These are phyloP conservation scores for Leptopilina syphax DNA, from an alignment of 2,888 invertebrate genomes.

Conservation along the genomic window DNA sequence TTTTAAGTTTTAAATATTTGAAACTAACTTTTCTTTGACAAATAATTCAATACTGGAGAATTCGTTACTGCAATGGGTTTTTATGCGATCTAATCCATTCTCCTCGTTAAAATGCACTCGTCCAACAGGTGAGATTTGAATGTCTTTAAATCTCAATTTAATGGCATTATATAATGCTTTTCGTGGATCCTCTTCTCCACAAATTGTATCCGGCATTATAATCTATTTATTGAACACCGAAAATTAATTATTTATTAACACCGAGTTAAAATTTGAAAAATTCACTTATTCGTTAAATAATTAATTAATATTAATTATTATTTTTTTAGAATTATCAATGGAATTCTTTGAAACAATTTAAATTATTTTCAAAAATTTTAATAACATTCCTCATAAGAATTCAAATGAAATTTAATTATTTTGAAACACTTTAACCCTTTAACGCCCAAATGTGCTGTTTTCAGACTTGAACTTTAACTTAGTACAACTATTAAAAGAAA, in stretches of 20 bases:
- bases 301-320: no score
- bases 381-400: not conserved
- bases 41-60: conserved; percentile 83
- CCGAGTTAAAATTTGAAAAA: no score
- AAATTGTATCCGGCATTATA: conserved; percentile 60
- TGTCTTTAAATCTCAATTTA: conserved; percentile 80
- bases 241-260: no score
- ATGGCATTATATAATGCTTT: conserved; percentile 53
- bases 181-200: conserved; percentile 45
- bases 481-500: no score
- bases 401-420: no score
- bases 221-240: conserved; percentile 85
- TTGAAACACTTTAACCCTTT: no score
- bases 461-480: no score
- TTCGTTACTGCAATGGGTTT: conserved; percentile 84
- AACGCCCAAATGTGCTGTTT: no score
- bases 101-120: conserved; percentile 88
- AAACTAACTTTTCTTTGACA: conserved; percentile 82
- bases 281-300: no score
- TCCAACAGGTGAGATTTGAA: conserved; percentile 84
- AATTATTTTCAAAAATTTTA: not conserved
- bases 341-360: no score
- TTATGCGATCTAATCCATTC: conserved; percentile 85
- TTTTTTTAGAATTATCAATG: no score
- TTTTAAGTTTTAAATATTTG: no score